Percentiles rank a stretch among this genome's conserved stretches.
phyloP scores from a whole-genome alignment of 2,113 vertebrate genomes.

The Halichoerus grypus region DNA sequence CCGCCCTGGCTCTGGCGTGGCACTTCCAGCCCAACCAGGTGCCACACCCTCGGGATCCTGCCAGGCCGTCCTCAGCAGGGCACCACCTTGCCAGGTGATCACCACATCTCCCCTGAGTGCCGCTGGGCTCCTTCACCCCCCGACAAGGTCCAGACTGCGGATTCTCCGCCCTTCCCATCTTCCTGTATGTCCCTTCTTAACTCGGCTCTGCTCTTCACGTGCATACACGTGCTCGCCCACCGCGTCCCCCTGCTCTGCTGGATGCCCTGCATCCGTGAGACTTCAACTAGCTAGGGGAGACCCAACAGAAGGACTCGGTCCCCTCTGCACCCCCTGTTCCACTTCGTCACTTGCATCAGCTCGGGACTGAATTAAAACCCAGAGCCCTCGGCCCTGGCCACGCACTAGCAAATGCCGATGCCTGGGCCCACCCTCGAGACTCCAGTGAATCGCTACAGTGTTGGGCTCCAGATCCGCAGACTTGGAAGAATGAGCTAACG shows the following conservation, averaged over 20 bases:
- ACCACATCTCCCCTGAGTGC: background rate
- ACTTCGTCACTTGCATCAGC: background rate
- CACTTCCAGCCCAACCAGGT: background rate
- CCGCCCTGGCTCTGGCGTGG: background rate
- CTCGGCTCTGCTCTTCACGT: background rate
- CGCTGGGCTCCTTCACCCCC: background rate
- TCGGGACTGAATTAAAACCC: background rate
- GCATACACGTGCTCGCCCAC: background rate
- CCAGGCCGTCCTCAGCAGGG: background rate
- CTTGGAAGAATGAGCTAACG: accelerated
- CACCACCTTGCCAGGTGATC: background rate
- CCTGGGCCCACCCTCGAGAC: background rate
- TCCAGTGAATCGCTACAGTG: background rate
- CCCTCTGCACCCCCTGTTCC: accelerated
- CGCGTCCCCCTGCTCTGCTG: accelerated
- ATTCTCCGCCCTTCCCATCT: background rate
- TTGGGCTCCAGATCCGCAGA: accelerated
- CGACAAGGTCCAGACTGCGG: background rate
- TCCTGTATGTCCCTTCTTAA: accelerated
- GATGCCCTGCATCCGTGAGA: background rate
- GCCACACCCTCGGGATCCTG: slow-evolving; percentile 39
- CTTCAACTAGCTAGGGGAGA: background rate
- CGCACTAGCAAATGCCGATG: background rate
- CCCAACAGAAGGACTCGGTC: accelerated
- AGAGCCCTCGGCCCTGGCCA: background rate